Percentiles rank a stretch among this genome's conserved stretches.
Conservation (phyloP, 2,888 invertebrate species). For the Alentia gelatinosa region DNA sequence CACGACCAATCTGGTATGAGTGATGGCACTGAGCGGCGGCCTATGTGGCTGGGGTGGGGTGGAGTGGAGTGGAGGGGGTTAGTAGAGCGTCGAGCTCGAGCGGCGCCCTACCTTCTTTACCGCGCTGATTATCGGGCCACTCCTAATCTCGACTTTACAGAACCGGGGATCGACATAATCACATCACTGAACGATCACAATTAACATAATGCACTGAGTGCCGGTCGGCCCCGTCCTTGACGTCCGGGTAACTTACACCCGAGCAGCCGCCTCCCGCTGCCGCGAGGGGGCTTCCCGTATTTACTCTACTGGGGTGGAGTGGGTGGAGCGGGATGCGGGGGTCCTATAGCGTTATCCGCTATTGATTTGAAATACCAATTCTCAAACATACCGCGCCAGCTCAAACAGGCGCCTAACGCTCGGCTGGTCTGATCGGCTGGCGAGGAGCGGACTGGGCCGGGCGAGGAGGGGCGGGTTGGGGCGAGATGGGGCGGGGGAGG, state of each 20-base stretch:
- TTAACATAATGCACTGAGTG: conserved; percentile 19
- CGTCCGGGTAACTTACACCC: background rate
- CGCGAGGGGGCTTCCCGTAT: background rate
- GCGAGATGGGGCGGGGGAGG: background rate
- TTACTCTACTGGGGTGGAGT: background rate
- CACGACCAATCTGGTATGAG: too few relatives aligned
- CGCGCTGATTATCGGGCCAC: conserved; percentile 14
- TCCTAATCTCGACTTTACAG: conserved; percentile 47
- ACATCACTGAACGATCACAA: conserved; percentile 10
- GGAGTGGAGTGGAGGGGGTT: background rate
- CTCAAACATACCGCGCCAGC: background rate
- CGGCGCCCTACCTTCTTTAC: background rate
- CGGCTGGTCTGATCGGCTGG: too few relatives aligned
- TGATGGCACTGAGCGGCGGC: background rate
- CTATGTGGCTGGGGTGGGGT: background rate
- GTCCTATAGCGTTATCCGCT: background rate
- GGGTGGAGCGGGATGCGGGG: background rate
- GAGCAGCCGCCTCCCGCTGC: too few relatives aligned
- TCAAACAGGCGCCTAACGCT: too few relatives aligned
- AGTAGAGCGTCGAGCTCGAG: background rate
- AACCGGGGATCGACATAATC: conserved; percentile 20
- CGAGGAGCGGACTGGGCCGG: too few relatives aligned
- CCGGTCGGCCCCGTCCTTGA: background rate
- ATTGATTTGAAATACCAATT: background rate
- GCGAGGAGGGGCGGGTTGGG: background rate